phyloP scores from a whole-genome alignment of 2,797 vertebrate genomes.

The Lycodopsis pacificus region DNA sequence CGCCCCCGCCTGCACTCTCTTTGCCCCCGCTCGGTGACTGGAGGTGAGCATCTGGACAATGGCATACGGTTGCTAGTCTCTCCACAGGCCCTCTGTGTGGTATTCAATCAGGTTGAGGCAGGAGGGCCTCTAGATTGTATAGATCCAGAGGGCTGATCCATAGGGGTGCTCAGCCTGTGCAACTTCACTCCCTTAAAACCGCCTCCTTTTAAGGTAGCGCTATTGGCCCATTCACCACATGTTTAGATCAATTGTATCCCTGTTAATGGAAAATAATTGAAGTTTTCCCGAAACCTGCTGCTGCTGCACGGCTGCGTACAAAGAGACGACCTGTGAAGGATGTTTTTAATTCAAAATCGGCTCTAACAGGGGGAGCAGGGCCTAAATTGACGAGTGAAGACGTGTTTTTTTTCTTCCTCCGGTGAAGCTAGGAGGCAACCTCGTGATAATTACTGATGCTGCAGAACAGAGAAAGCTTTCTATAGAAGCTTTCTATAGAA shows the following conservation, averaged over 20 bases:
- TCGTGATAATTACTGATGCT: slow-evolving; percentile 79
- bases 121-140: slow-evolving; percentile 77
- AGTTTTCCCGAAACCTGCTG: slow-evolving; percentile 69
- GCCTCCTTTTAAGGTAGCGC: slow-evolving; percentile 67
- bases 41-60: slow-evolving; percentile 81
- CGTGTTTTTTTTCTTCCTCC: slow-evolving; percentile 11
- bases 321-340: slow-evolving; percentile 76
- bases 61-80: slow-evolving; percentile 69
- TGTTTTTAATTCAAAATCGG: slow-evolving; percentile 79
- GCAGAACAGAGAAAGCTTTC: slow-evolving; percentile 62
- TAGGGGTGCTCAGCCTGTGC: slow-evolving; percentile 68
- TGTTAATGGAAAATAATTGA: slow-evolving; percentile 86
- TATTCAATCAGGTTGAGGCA: slow-evolving; percentile 79
- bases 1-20: slow-evolving; percentile 49
- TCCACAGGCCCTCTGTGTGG: slow-evolving; percentile 74
- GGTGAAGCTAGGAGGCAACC: slow-evolving; percentile 63
- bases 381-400: slow-evolving; percentile 73
- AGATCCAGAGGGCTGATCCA: slow-evolving; percentile 77
- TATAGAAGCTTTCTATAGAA: slow-evolving; percentile 61
- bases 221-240: slow-evolving; percentile 80
- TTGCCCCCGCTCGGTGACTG: slow-evolving; percentile 65
- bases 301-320: slow-evolving; percentile 62
- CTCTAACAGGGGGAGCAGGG: slow-evolving; percentile 59
- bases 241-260: slow-evolving; percentile 84
- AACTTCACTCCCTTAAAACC: slow-evolving; percentile 55